Conservation (phyloP, 2,113 vertebrate species). For the Oreochromis aureus region DNA sequence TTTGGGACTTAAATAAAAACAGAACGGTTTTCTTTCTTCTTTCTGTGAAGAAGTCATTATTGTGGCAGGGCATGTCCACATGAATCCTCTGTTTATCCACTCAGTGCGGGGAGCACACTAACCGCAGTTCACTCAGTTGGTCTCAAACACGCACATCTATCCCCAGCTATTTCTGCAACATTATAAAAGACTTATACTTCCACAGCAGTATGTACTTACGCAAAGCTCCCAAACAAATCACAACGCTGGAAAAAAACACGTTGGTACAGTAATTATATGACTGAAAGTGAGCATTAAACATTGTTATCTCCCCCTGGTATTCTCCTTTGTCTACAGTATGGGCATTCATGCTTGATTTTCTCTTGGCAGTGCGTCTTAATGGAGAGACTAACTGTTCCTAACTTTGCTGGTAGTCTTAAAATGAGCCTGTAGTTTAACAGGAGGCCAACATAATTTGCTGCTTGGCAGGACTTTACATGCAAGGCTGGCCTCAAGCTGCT, state of each 20-base stretch:
- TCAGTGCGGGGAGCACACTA: not conserved
- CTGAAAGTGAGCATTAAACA: not conserved
- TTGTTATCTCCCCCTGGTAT: not conserved
- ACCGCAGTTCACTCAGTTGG: constrained; percentile 14
- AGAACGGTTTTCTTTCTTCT: constrained; percentile 2
- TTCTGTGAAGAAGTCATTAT: constrained; percentile 48
- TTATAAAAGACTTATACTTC: not conserved
- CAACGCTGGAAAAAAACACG: not conserved
- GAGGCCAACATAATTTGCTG: not conserved
- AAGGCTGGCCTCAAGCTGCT: not conserved
- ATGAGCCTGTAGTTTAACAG: not conserved
- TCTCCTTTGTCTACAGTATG: not conserved
- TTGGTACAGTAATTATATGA: constrained; percentile 12
- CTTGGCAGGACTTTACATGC: not conserved
- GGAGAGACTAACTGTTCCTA: not conserved
- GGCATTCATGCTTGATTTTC: not conserved
- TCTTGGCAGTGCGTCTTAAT: not conserved
- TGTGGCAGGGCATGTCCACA: constrained; percentile 53
- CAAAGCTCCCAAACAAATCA: constrained; percentile 3
- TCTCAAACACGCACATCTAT: constrained; percentile 25
- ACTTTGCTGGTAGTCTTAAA: not conserved
- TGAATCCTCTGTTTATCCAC: constrained; percentile 52
- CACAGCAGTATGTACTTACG: not conserved
- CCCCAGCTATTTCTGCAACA: constrained; percentile 18
- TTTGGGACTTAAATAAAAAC: constrained; percentile 36